A percentile compares a stretch with the other conserved stretches of the same genome.
Evolutionary conservation across 2,888 invertebrate genomes (phyloP).

Genomic region (Apodemia duryi): DNA sequence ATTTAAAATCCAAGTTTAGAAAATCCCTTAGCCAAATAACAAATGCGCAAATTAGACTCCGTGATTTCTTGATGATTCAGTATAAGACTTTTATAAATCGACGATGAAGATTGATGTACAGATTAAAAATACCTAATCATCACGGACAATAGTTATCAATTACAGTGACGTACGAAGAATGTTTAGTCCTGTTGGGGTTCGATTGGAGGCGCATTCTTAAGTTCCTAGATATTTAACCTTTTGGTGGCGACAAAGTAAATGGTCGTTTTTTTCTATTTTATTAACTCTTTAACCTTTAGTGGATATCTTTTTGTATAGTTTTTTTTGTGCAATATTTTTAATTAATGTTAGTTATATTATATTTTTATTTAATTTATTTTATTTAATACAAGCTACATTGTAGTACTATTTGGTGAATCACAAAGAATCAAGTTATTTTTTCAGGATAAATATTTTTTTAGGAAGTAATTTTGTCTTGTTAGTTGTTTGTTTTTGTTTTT

Average conservation of each 20-base stretch:
- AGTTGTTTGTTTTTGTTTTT: too few species aligned
- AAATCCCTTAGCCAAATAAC: not conserved
- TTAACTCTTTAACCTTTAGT: constrained; percentile 41
- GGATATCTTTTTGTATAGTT: constrained; percentile 31
- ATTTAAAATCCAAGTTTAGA: not conserved
- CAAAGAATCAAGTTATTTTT: too few species aligned
- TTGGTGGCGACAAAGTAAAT: constrained; percentile 35
- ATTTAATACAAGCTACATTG: too few species aligned
- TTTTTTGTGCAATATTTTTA: not conserved
- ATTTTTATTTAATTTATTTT: too few species aligned
- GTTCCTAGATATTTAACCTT: constrained; percentile 46
- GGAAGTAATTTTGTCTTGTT: too few species aligned
- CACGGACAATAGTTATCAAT: constrained; percentile 15
- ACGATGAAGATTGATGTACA: constrained; percentile 13
- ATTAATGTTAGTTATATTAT: too few species aligned
- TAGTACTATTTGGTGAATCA: too few species aligned
- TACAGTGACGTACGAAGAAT: constrained; percentile 8
- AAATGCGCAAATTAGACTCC: not conserved
- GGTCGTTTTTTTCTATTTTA: constrained; percentile 36
- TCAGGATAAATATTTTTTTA: too few species aligned
- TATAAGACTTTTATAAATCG: not conserved
- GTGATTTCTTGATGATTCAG: not conserved
- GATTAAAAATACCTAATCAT: constrained; percentile 14
- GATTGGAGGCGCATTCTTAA: constrained; percentile 45
- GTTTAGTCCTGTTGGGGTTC: constrained; percentile 26